Conservation (phyloP, 2,797 vertebrate genomes). For the Dryobates pubescens region DNA sequence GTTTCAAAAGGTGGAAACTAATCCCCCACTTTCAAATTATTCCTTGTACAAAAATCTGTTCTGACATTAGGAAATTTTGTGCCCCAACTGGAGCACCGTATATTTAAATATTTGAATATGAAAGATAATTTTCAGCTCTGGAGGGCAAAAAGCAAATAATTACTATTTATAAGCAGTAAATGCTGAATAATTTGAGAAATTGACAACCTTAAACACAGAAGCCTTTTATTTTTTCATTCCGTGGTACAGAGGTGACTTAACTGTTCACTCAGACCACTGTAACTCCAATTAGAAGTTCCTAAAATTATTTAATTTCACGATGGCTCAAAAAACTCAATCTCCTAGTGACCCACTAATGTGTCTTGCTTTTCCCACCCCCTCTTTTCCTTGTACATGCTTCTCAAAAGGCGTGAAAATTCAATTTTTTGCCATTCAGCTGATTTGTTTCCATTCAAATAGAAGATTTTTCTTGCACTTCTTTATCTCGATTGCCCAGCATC, state of each 20-base stretch:
- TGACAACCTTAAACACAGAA: constrained; percentile 73
- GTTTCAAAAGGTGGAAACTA: constrained; percentile 86
- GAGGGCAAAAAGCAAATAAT: constrained; percentile 77
- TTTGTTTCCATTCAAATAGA: constrained; percentile 72
- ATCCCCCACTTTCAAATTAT: constrained; percentile 84
- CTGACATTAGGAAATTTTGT: constrained; percentile 75
- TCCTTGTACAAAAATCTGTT: constrained; percentile 79
- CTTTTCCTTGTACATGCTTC: constrained; percentile 57
- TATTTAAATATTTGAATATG: constrained; percentile 82
- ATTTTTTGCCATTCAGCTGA: constrained; percentile 54
- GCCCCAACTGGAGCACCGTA: constrained; percentile 58
- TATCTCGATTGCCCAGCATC: constrained; percentile 63
- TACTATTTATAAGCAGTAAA: constrained; percentile 79
- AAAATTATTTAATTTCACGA: constrained; percentile 73
- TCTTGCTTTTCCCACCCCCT: constrained; percentile 49
- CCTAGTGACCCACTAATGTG: constrained; percentile 33
- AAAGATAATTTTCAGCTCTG: constrained; percentile 76
- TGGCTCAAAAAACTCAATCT: constrained; percentile 52
- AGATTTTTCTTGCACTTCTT: constrained; percentile 50
- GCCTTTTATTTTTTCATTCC: constrained; percentile 75
- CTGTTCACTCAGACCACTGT: constrained; percentile 45
- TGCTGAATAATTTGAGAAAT: constrained; percentile 74
- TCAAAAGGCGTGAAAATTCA: constrained; percentile 63
- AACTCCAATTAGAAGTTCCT: constrained; percentile 63
- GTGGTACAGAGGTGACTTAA: constrained; percentile 42